A percentile compares a stretch with the other conserved stretches of the same genome.
phyloP scores from a whole-genome alignment of 2,797 vertebrate genomes.

The Octomys mimax region DNA sequence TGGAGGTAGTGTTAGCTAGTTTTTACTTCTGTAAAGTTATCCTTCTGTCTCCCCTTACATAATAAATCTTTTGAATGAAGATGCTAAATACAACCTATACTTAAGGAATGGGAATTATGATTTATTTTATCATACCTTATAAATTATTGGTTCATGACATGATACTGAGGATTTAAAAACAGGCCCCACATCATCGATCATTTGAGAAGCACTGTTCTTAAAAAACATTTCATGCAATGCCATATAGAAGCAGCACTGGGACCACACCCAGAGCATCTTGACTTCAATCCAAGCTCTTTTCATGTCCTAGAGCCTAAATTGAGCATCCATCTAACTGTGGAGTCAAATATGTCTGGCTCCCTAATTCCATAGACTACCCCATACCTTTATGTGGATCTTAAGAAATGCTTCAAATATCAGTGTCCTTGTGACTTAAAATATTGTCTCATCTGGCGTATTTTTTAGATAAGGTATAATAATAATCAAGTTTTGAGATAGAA shows the following conservation, averaged over 20 bases:
- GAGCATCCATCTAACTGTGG: not conserved
- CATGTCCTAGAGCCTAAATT: not conserved
- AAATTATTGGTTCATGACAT: slow-evolving; percentile 59
- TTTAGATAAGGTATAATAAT: slow-evolving; percentile 40
- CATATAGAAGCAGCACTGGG: not conserved
- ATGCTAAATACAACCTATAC: not conserved
- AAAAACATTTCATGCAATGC: not conserved
- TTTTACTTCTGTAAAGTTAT: not conserved
- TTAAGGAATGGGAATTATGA: not conserved
- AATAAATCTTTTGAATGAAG: not conserved
- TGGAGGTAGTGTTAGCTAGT: too few species aligned
- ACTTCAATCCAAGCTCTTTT: slow-evolving; percentile 13
- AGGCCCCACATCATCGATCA: not conserved
- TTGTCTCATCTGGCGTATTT: not conserved
- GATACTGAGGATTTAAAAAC: slow-evolving; percentile 35
- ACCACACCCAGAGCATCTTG: not conserved
- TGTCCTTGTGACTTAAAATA: not conserved
- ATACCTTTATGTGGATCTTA: slow-evolving; percentile 2
- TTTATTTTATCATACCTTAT: slow-evolving; percentile 42
- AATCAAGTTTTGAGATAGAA: not conserved
- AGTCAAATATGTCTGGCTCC: not conserved
- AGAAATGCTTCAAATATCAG: not conserved
- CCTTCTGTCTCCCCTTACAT: not conserved
- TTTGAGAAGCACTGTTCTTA: not conserved
- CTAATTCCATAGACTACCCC: not conserved